phyloP scores from a whole-genome alignment of 1,140 invertebrate genomes.

The Ridgeia piscesae region DNA sequence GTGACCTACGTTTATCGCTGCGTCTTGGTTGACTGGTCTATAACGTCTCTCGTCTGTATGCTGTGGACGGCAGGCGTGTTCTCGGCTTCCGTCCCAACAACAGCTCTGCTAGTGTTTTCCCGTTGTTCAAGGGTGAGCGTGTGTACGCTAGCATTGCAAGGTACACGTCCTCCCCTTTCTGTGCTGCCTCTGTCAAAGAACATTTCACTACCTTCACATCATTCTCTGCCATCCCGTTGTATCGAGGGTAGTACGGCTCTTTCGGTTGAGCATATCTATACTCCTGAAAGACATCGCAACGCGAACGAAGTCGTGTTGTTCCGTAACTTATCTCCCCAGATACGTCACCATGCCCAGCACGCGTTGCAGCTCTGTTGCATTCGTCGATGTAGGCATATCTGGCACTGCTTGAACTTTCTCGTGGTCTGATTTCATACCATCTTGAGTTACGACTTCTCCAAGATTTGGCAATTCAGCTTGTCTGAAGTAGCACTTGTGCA shows the following conservation, averaged over 20 bases:
- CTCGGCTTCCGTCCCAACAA: slow-evolving; percentile 30
- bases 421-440: slow-evolving; percentile 20
- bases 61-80: slow-evolving; percentile 26
- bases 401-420: slow-evolving; percentile 21
- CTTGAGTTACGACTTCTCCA: slow-evolving; percentile 20
- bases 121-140: slow-evolving; percentile 32
- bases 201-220: slow-evolving; percentile 35
- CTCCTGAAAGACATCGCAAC: slow-evolving; percentile 3
- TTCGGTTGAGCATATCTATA: slow-evolving; percentile 56
- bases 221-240: slow-evolving; percentile 36
- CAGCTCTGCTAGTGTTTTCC: slow-evolving; percentile 26
- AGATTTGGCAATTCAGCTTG: slow-evolving; percentile 20
- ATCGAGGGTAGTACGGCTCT: slow-evolving; percentile 45
- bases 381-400: slow-evolving; percentile 24
- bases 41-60: background rate
- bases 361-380: slow-evolving; percentile 27
- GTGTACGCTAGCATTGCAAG: slow-evolving; percentile 33
- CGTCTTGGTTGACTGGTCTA: background rate
- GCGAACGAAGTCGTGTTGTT: slow-evolving; percentile 30
- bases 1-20: background rate
- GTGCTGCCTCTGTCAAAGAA: slow-evolving; percentile 33
- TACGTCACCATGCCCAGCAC: slow-evolving; percentile 33
- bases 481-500: slow-evolving; percentile 31
- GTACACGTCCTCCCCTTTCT: slow-evolving; percentile 31
- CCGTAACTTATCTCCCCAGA: slow-evolving; percentile 33